These are phyloP conservation scores for Gasteruption jaculator DNA, from an alignment of 2,888 invertebrate species.

Conservation along the genomic window DNA sequence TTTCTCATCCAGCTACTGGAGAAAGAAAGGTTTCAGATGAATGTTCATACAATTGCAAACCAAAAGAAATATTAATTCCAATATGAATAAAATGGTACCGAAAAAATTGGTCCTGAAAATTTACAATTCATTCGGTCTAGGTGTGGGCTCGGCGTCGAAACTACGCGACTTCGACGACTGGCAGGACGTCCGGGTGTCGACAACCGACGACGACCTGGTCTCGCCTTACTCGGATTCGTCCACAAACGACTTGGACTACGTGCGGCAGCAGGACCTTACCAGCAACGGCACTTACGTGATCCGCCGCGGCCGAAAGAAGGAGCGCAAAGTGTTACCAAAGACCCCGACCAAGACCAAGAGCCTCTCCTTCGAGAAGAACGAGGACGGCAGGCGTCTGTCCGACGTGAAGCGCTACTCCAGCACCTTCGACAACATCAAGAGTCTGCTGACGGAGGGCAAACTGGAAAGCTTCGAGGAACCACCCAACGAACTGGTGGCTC, in stretches of 20 bases:
- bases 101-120: conserved; percentile 16
- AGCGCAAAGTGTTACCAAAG: conserved; percentile 63
- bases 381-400: conserved; percentile 55
- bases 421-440: conserved; percentile 74
- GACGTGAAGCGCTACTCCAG: conserved; percentile 71
- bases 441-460: conserved; percentile 67
- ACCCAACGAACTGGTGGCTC: conserved; percentile 58
- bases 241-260: conserved; percentile 46
- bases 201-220: conserved; percentile 65
- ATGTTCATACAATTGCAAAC: no score
- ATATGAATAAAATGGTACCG: no score
- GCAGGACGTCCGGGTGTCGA: conserved; percentile 67
- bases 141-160: conserved; percentile 71
- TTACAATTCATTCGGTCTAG: no score
- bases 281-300: conserved; percentile 77
- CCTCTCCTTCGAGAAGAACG: conserved; percentile 53
- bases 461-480: conserved; percentile 51
- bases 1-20: no score
- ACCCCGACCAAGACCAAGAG: conserved; percentile 56
- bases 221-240: conserved; percentile 68
- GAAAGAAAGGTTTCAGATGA: no score
- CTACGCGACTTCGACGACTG: conserved; percentile 68
- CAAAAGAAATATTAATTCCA: no score
- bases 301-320: conserved; percentile 65
- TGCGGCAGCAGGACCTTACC: conserved; percentile 53